phyloP scores from a whole-genome alignment of 1,140 invertebrate species.

The Varroa destructor region DNA sequence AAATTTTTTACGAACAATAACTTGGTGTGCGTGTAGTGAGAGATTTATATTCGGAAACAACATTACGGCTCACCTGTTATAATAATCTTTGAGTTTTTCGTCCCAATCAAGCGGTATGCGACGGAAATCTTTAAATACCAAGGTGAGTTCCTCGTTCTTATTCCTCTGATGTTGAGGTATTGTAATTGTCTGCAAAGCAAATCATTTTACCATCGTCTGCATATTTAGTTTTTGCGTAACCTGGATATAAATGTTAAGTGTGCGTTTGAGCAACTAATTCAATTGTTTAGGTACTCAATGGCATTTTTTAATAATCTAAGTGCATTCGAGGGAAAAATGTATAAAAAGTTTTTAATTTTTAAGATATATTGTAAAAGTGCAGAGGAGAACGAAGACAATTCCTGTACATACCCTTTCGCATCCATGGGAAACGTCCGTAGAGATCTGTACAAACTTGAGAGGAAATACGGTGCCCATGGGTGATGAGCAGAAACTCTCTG shows the following conservation, averaged over 20 bases:
- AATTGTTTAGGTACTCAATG: no score
- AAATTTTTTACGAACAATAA: no score
- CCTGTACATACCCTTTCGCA: background rate
- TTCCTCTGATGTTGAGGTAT: slow-evolving; percentile 22
- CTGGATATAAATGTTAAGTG: no score
- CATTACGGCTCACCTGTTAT: slow-evolving; percentile 3
- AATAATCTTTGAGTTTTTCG: slow-evolving; percentile 20
- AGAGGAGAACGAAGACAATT: no score
- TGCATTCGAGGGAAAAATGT: no score
- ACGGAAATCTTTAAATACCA: slow-evolving; percentile 23
- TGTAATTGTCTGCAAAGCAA: slow-evolving; percentile 18
- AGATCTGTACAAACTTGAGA: slow-evolving; percentile 18
- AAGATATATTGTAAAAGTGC: no score
- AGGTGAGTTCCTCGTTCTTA: slow-evolving; percentile 4
- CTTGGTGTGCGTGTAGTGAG: no score
- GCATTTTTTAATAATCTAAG: no score
- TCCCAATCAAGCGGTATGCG: slow-evolving; percentile 11
- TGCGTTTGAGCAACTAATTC: no score
- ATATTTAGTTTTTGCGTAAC: no score
- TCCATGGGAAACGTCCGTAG: slow-evolving; percentile 11
- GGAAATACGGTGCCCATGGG: slow-evolving; percentile 20
- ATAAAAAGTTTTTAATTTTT: no score
- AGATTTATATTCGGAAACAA: no score
- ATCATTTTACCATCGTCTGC: background rate
- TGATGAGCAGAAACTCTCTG: slow-evolving; percentile 11